These are phyloP conservation scores for Steatocranus sp. DNA, from an alignment of 2,797 vertebrate genomes.

Conservation along the genomic window DNA sequence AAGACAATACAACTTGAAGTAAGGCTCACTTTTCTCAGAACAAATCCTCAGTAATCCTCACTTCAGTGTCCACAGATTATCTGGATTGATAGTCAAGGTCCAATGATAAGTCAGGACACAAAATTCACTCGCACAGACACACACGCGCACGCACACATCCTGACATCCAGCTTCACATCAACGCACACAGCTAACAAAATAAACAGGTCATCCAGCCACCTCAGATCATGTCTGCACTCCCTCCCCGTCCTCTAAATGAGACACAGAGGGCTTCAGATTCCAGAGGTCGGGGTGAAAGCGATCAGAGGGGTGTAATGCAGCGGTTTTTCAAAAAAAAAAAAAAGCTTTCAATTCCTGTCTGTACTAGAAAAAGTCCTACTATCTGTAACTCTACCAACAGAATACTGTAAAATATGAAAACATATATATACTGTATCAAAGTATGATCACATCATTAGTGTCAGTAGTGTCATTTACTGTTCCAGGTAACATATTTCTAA, in stretches of 20 bases:
- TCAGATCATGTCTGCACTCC: constrained; percentile 7
- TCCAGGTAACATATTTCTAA: not conserved
- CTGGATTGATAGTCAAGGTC: constrained; percentile 4
- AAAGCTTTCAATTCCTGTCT: not conserved
- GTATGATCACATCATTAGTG: not conserved
- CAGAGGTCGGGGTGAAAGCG: constrained; percentile 22
- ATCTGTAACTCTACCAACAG: not conserved
- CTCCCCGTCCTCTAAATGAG: constrained; percentile 24
- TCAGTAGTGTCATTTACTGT: not conserved
- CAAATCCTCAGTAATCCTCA: constrained; percentile 47
- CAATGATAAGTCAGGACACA: constrained; percentile 3
- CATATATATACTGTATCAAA: not conserved
- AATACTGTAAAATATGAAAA: not conserved
- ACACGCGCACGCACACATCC: not conserved
- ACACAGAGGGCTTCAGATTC: constrained; percentile 48
- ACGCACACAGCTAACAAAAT: constrained; percentile 63
- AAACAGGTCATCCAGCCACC: constrained; percentile 36
- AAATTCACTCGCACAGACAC: not conserved
- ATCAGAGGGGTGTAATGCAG: not conserved
- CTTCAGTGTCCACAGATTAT: constrained; percentile 26
- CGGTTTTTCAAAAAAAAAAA: constrained; percentile 27
- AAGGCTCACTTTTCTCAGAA: constrained; percentile 16
- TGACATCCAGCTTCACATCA: constrained; percentile 24
- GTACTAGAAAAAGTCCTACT: not conserved
- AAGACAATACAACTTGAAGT: constrained; percentile 13